Evolutionary conservation across 2,888 invertebrate species (phyloP).

Genomic region (Ophion obscuratus): DNA sequence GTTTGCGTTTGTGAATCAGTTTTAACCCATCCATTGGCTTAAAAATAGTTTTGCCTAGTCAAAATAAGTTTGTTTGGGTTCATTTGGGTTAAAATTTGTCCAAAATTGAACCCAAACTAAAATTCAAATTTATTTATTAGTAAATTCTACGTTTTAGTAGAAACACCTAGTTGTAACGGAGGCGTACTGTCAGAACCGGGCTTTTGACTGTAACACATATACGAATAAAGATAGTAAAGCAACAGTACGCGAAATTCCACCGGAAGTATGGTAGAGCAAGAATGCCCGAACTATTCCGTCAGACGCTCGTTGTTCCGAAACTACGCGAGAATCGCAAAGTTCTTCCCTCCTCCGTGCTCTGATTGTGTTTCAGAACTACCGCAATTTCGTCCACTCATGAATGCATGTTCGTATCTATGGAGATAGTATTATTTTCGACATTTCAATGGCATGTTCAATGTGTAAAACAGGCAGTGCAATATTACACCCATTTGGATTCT

Average conservation of each 20-base stretch:
- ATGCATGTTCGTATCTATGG: neutral
- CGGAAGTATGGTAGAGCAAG: conserved; percentile 36
- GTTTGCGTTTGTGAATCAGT: too few relatives aligned
- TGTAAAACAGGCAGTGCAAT: neutral
- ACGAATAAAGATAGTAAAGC: neutral
- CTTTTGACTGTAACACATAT: neutral
- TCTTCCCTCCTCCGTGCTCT: neutral
- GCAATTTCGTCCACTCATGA: conserved; percentile 12
- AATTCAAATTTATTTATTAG: too few relatives aligned
- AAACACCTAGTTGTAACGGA: too few relatives aligned
- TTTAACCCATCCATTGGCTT: too few relatives aligned
- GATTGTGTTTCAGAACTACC: conserved; percentile 45
- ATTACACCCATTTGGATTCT: neutral
- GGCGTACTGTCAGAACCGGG: too few relatives aligned
- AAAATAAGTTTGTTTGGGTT: too few relatives aligned
- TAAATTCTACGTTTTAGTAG: too few relatives aligned
- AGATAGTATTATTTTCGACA: neutral
- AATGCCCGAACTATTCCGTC: conserved; percentile 57
- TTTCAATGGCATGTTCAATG: neutral
- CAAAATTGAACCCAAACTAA: too few relatives aligned
- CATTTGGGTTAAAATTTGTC: too few relatives aligned
- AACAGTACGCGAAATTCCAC: conserved; percentile 46
- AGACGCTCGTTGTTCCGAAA: conserved; percentile 40
- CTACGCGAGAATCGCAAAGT: conserved; percentile 21
- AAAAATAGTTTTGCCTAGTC: too few relatives aligned